Conservation (phyloP, 2,888 invertebrate species). For the Hemithea aestivaria region DNA sequence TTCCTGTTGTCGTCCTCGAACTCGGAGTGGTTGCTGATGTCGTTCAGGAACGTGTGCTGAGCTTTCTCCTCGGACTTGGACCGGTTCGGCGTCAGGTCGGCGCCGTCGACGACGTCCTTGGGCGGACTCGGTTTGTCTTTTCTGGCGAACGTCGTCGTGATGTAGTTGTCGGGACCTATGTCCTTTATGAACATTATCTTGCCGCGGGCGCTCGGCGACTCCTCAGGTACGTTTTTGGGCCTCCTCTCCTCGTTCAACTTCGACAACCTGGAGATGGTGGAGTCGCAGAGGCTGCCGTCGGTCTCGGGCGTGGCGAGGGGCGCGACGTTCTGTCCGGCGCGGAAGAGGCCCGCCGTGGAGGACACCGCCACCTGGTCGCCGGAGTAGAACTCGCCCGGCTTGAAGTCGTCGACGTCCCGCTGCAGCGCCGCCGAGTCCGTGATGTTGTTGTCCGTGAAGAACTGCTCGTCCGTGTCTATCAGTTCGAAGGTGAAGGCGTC, state of each 20-base stretch:
- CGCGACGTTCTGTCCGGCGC: constrained; percentile 68
- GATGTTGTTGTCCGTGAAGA: constrained; percentile 72
- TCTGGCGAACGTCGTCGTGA: constrained; percentile 82
- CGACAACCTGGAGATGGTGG: constrained; percentile 69
- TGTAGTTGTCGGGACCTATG: constrained; percentile 86
- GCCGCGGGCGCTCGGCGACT: constrained; percentile 49
- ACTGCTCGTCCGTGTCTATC: constrained; percentile 88
- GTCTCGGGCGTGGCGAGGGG: constrained; percentile 82
- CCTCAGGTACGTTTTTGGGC: constrained; percentile 63
- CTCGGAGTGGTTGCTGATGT: constrained; percentile 70
- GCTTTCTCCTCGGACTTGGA: constrained; percentile 72
- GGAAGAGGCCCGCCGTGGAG: constrained; percentile 62
- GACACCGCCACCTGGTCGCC: constrained; percentile 60
- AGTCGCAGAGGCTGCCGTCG: constrained; percentile 79
- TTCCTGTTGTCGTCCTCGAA: constrained; percentile 74
- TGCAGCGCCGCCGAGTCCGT: constrained; percentile 64
- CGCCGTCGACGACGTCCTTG: constrained; percentile 50
- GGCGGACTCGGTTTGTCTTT: constrained; percentile 53
- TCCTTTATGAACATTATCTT: constrained; percentile 81
- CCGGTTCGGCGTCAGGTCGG: constrained; percentile 59
- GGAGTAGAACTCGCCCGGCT: constrained; percentile 73
- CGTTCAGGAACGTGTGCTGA: constrained; percentile 67
- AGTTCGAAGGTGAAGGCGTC: constrained; percentile 91
- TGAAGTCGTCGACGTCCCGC: constrained; percentile 65
- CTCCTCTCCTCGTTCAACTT: constrained; percentile 67